Conservation (phyloP, 2,888 invertebrate species). For the Linyphia triangularis region DNA sequence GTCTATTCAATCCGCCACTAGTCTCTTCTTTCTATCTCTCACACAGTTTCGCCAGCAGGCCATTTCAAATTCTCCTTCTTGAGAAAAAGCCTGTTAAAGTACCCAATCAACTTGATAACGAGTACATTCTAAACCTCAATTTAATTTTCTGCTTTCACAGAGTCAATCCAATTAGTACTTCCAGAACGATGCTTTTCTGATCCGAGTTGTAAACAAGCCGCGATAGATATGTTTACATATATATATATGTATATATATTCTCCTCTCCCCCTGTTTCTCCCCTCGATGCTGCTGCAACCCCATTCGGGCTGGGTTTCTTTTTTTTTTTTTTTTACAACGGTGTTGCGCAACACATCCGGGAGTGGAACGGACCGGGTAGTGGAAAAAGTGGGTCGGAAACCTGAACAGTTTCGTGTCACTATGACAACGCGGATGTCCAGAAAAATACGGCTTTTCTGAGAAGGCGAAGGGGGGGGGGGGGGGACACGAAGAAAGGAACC, state of each 20-base stretch:
- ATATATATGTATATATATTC: slow-evolving; percentile 27
- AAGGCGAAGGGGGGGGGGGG: too few relatives aligned
- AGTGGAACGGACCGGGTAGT: slow-evolving; percentile 16
- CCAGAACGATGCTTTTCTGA: neutral
- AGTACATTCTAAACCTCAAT: too few relatives aligned
- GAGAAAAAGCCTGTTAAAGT: too few relatives aligned
- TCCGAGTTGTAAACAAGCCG: slow-evolving; percentile 9
- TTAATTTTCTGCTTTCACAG: too few relatives aligned
- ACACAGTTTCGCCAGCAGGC: too few relatives aligned
- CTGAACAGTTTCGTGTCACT: slow-evolving; percentile 43
- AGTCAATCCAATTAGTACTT: neutral
- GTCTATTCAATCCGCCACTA: too few relatives aligned
- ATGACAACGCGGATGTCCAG: slow-evolving; percentile 43
- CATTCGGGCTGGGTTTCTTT: slow-evolving; percentile 44
- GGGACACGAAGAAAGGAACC: too few relatives aligned
- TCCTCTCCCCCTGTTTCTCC: neutral
- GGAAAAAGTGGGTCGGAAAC: slow-evolving; percentile 40
- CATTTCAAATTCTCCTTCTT: too few relatives aligned
- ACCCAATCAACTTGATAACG: too few relatives aligned
- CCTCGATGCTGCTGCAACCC: slow-evolving; percentile 10
- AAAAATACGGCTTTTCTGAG: too few relatives aligned
- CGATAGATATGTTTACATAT: neutral
- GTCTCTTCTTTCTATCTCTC: too few relatives aligned
- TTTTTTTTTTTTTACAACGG: too few relatives aligned
- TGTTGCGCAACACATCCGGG: slow-evolving; percentile 40